Evolutionary conservation across 64 coral and sea anemone genomes (phyloP), one percentile per base, ranked within the genome.

Genomic region (Orbicella faveolata): DNA sequence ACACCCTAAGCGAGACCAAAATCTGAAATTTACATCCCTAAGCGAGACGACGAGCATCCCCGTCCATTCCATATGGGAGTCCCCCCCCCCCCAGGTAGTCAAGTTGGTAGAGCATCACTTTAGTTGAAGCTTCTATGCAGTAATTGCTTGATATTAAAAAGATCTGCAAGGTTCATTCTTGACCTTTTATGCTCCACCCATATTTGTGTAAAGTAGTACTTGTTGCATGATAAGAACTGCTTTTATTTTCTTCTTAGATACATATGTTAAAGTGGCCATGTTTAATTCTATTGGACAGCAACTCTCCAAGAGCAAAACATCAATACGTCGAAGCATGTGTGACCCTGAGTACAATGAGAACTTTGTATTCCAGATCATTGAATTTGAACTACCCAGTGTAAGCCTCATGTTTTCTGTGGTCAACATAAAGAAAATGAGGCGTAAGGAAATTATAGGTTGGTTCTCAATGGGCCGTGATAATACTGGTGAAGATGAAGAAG

Each of bases 301-400:
- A 77, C 88, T 99, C 17, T 99, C 97, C 36, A 99, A 99, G 34
- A 96, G 97, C 67, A 99, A 99, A 74, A 99, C 97, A 12, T 99
- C 97, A 23, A 99, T 99, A 73, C 97, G 97, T 76, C 97, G 97
- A 55, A 99, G 94, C 84, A 99, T 99, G 94, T 96, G 90, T 80
- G 97, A 99, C 69, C 97, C 97, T 16, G 97, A 99, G 37, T 99
- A 96, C 59, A 95, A 99, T 75, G 97, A 99, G 86, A 99, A 94
- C 51, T 99, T 99, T 77, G 97, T 99, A 53, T 99, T 99, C 85
- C 97, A 99, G 93, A 99, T 99, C 54, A 99, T 99, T 66, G 97
- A 99, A 86, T 99, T 99, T 87, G 97, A 99, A 88, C 87, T 99
- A 23, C 97, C 97, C 7, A 99, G 97, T 73, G 97, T 99, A 51